Percentiles rank a stretch among this genome's conserved stretches.
Evolutionary conservation across 2,113 vertebrate genomes (phyloP).

Genomic region (Halichoeres trimaculatus): DNA sequence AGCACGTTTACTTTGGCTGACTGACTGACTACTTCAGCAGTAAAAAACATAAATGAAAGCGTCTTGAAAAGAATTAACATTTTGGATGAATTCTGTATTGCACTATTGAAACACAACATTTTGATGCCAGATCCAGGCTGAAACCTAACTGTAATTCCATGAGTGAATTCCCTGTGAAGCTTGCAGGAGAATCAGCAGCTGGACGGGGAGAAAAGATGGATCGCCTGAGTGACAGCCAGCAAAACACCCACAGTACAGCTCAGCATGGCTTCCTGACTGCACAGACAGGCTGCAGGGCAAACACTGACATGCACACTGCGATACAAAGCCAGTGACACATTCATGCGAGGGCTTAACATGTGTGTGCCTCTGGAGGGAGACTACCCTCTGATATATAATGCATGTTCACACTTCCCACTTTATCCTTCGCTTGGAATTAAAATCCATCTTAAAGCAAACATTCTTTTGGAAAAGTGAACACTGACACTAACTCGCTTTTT

Average conservation of each 20-base stretch:
- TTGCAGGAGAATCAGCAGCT: constrained; percentile 47
- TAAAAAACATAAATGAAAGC: no score
- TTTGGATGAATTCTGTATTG: not conserved
- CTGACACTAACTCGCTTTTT: not conserved
- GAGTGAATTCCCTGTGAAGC: constrained; percentile 24
- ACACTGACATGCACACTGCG: constrained; percentile 8
- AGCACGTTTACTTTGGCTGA: no score
- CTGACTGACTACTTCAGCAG: no score
- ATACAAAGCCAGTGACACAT: constrained; percentile 24
- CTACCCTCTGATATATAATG: not conserved
- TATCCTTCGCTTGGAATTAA: not conserved
- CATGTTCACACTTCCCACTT: not conserved
- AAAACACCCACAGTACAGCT: constrained; percentile 55
- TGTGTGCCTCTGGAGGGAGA: not conserved
- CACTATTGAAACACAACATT: constrained; percentile 9
- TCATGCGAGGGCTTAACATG: constrained; percentile 14
- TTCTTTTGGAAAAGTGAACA: not conserved
- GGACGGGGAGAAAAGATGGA: constrained; percentile 48
- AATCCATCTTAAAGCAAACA: not conserved
- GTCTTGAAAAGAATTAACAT: no score
- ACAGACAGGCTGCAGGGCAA: constrained; percentile 18
- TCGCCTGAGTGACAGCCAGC: constrained; percentile 33
- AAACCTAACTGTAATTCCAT: constrained; percentile 12
- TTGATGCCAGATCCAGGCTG: constrained; percentile 5
- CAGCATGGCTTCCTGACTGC: constrained; percentile 17